phyloP scores from a whole-genome alignment of 2,888 invertebrate species.

The Metacarcinus magister region DNA sequence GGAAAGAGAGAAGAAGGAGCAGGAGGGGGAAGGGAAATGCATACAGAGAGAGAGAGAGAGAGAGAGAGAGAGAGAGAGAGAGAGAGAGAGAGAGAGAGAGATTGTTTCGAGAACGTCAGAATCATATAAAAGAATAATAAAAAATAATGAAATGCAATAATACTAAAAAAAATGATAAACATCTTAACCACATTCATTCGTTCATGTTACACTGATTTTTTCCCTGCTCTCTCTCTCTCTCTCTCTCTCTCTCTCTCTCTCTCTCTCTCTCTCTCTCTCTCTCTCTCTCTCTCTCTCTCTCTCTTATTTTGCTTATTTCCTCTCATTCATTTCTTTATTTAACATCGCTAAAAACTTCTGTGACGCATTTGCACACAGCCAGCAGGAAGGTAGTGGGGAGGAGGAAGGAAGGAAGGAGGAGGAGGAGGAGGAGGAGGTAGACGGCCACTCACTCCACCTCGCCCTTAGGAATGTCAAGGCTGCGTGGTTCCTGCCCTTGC shows the following conservation, averaged over 20 bases:
- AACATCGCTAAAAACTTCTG: neutral
- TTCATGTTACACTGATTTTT: too few relatives aligned
- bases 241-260: too few relatives aligned
- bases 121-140: too few relatives aligned
- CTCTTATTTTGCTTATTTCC: neutral
- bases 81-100: neutral
- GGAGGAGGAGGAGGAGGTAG: constrained; percentile 19
- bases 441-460: constrained; percentile 51
- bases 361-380: constrained; percentile 5
- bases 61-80: neutral
- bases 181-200: neutral
- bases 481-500: neutral
- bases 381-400: neutral
- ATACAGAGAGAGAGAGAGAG: neutral
- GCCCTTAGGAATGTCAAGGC: neutral
- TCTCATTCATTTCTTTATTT: neutral
- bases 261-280: too few relatives aligned
- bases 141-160: neutral
- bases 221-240: too few relatives aligned
- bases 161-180: neutral
- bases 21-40: too few relatives aligned
- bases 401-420: neutral
- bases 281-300: neutral
- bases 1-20: neutral
- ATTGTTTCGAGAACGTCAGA: neutral